These are phyloP conservation scores for Urocitellus parryii DNA, from an alignment of 2,113 vertebrate species.

Conservation along the genomic window DNA sequence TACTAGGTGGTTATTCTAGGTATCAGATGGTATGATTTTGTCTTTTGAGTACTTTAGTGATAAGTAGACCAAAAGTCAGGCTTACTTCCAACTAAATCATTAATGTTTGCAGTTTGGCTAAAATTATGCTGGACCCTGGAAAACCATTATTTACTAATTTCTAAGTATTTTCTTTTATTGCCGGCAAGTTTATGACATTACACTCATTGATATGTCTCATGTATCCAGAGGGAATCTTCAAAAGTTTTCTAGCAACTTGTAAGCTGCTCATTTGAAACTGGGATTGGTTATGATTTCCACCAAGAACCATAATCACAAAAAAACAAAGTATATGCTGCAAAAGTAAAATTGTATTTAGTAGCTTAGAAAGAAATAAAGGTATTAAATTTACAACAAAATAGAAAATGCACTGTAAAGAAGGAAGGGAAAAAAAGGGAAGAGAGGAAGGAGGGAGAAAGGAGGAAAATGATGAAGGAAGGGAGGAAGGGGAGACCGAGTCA, in stretches of 20 bases:
- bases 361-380: constrained; percentile 21
- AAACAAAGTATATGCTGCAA: constrained; percentile 9
- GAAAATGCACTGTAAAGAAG: not conserved
- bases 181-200: not conserved
- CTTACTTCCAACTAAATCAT: constrained; percentile 35
- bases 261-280: constrained; percentile 20
- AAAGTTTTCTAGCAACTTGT: constrained; percentile 32
- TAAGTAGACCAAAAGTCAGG: constrained; percentile 12
- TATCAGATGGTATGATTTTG: constrained; percentile 62
- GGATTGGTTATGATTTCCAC: constrained; percentile 32
- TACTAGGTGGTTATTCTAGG: constrained; percentile 59
- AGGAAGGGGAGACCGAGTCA: not conserved
- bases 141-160: constrained; percentile 57
- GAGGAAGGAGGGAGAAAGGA: not conserved
- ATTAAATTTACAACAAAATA: not conserved
- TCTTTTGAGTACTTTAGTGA: not conserved
- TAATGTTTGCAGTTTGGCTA: constrained; percentile 30
- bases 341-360: constrained; percentile 42
- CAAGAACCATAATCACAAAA: constrained; percentile 34
- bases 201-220: not conserved
- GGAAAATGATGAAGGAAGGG: not conserved
- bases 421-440: not conserved
- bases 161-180: constrained; percentile 33
- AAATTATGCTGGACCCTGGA: not conserved
- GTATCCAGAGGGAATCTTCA: not conserved